Base-by-base conservation (phyloP, 1,140 invertebrate genomes). In the Catajapyx aquilonaris region DNA sequence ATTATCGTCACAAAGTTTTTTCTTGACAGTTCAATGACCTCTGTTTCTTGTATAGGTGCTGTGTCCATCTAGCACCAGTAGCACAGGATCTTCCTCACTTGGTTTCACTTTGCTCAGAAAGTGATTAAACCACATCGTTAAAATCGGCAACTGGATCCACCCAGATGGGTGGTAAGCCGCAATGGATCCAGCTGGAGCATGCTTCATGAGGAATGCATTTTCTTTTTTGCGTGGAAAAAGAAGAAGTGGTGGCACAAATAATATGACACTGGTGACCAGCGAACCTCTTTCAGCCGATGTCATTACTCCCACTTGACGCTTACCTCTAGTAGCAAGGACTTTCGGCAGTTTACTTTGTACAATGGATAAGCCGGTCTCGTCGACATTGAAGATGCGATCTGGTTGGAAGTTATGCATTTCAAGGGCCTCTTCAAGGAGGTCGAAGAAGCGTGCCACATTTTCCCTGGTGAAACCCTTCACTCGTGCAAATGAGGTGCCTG, bases 281-380 rank as follows among this genome's bases (percentile, higher is more conserved):
- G 19, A 13, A 3, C 35, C 37, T 18, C 38, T n/a, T 41, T 40
- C 37, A 3, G 37, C 18, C 3, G 34, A 22, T 2, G 40, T 38
- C 17, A 42, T 2, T 13, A 31, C 28, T 9, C 31, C 33, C 20
- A 43, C 23, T 33, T 43, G 23, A n/a, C 31, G 17, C 13, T 41
- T 40, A 17, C 42, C 21, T 42, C 32, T 43, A 25, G 17, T 3
- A 2, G 15, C 28, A 23, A 43, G 18, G 16, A 44, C 33, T 1
- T 37, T 3, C 15, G 42, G 20, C 7, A 28, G 5, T 32, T 40
- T 41, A 18, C 32, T 34, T 20, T 37, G 42, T n/a, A 46, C 40
- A 3, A 35, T 35, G 4, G 40, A 36, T 1, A 46, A 25, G 3
- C 45, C 45, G 3, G 43, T 39, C 33, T 46, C 45, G 17, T 46